phyloP scores from a whole-genome alignment of 2,888 invertebrate genomes.

The Drosophila flavopinicola region DNA sequence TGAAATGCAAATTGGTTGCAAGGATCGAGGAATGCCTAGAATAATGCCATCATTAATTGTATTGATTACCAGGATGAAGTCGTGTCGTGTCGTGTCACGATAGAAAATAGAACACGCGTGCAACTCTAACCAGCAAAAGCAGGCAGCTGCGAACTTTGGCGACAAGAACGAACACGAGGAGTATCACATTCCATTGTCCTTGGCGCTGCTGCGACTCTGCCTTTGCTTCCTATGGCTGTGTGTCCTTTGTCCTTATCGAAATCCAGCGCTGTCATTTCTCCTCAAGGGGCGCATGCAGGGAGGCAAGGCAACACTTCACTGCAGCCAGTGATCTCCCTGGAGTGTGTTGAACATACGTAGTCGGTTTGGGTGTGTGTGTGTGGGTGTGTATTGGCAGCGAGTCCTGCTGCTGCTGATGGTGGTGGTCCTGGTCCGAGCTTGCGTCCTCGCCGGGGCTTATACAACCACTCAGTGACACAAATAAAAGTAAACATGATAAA shows the following conservation, averaged over 20 bases:
- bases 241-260: constrained; percentile 69
- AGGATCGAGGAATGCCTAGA: too few species aligned
- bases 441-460: constrained; percentile 61
- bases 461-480: constrained; percentile 80
- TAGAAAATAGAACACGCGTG: background rate
- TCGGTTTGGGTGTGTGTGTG: constrained; percentile 22
- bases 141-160: constrained; percentile 2
- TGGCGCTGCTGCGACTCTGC: constrained; percentile 12
- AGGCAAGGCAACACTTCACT: constrained; percentile 59
- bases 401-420: constrained; percentile 6
- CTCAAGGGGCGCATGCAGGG: constrained; percentile 3
- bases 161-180: constrained; percentile 13
- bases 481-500: constrained; percentile 79
- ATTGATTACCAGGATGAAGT: background rate
- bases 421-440: constrained; percentile 34
- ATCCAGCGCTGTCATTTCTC: constrained; percentile 72
- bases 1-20: too few species aligned
- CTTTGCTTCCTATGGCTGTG: background rate
- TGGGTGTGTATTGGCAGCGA: constrained; percentile 16
- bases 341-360: constrained; percentile 72
- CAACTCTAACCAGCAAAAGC: background rate
- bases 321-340: constrained; percentile 75
- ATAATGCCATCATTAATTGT: too few species aligned
- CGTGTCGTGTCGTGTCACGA: background rate
- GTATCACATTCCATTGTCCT: constrained; percentile 48